phyloP scores from a whole-genome alignment of 35 echinoderm and acorn worm species.

The Stichopus chloronotus region DNA sequence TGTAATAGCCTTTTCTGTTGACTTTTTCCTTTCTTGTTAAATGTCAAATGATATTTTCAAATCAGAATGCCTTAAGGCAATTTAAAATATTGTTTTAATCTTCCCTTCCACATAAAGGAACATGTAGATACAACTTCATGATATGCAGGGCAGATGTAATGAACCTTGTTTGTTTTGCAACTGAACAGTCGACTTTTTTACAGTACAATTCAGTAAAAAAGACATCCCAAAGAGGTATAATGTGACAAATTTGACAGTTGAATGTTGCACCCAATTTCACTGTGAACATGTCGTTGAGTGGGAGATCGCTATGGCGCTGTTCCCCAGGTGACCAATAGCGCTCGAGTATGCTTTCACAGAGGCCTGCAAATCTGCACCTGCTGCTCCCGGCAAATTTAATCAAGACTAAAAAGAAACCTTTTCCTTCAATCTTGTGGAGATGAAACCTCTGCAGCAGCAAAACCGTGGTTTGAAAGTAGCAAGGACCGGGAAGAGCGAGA shows the following conservation, averaged over 20 bases:
- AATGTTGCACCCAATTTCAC: not conserved
- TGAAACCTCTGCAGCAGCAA: not conserved
- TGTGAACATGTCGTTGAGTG: not conserved
- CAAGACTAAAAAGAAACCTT: not conserved
- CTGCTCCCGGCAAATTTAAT: slow-evolving; percentile 43
- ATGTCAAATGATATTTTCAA: too few relatives aligned
- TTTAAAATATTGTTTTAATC: too few relatives aligned
- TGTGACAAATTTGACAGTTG: not conserved
- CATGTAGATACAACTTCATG: too few relatives aligned
- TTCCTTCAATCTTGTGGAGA: not conserved
- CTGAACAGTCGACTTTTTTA: too few relatives aligned
- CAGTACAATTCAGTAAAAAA: too few relatives aligned
- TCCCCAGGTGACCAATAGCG: not conserved
- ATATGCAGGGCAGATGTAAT: too few relatives aligned
- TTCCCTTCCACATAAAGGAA: too few relatives aligned
- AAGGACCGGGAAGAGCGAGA: not conserved
- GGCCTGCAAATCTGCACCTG: not conserved
- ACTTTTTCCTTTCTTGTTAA: too few relatives aligned
- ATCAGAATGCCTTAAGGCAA: too few relatives aligned
- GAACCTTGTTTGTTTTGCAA: too few relatives aligned
- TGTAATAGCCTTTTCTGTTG: too few relatives aligned
- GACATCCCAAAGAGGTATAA: not conserved
- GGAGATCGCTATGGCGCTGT: not conserved
- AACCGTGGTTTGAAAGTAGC: not conserved
- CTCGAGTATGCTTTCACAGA: slow-evolving; percentile 4